Conservation (phyloP, 2,888 invertebrate species). For the Serripes groenlandicus region DNA sequence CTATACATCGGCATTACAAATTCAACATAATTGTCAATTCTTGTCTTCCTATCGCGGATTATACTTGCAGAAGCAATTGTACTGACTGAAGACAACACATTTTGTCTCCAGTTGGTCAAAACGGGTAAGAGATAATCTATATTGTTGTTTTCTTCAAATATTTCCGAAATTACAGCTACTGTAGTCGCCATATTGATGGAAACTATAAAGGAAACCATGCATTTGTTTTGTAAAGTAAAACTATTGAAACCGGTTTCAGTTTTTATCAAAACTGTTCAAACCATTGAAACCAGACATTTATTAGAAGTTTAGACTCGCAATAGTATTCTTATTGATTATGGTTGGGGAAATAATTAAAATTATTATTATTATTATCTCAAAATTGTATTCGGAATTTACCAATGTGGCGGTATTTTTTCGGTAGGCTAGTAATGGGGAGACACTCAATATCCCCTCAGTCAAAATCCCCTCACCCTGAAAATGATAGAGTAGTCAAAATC, state of each 20-base stretch:
- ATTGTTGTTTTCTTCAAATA: neutral
- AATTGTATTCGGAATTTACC: no score
- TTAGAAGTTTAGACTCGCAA: no score
- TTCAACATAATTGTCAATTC: slow-evolving; percentile 1
- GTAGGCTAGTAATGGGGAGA: no score
- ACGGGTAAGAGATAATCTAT: neutral
- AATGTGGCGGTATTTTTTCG: no score
- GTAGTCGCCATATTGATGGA: neutral
- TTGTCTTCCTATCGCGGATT: neutral
- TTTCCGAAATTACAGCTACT: neutral
- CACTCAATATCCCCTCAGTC: no score
- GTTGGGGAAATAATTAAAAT: no score
- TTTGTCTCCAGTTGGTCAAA: neutral
- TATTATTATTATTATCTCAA: no score
- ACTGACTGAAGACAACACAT: neutral
- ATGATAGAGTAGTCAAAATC: no score
- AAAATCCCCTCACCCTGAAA: no score
- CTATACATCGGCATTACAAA: neutral
- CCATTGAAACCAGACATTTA: neutral
- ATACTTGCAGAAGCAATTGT: neutral
- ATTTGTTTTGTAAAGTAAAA: neutral
- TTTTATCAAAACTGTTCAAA: neutral
- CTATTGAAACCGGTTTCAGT: neutral
- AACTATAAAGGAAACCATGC: neutral
- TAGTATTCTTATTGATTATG: no score